These are phyloP conservation scores for Lutjanus erythropterus DNA, from an alignment of 2,113 vertebrate genomes.

Conservation along the genomic window DNA sequence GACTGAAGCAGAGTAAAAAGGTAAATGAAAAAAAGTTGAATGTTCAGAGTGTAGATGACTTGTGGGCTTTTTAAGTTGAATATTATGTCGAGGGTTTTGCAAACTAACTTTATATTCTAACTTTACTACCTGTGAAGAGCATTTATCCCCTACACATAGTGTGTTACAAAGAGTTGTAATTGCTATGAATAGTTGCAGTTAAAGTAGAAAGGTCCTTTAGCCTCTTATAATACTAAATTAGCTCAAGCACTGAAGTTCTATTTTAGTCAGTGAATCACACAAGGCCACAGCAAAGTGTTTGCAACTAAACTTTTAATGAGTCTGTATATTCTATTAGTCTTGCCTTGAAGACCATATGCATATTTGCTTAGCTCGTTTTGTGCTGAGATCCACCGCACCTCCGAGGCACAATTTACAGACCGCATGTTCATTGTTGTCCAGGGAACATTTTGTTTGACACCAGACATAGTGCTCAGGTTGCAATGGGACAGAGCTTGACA, in stretches of 20 bases:
- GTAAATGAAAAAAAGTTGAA: neutral
- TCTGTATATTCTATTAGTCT: conserved; percentile 27
- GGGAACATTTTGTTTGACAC: conserved; percentile 63
- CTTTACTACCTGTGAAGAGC: neutral
- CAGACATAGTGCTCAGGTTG: conserved; percentile 43
- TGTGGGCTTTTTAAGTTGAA: neutral
- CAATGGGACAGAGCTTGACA: conserved; percentile 49
- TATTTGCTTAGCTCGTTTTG: conserved; percentile 21
- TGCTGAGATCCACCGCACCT: conserved; percentile 32
- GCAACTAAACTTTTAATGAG: conserved; percentile 53
- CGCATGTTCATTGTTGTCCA: conserved; percentile 41
- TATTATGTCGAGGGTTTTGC: neutral
- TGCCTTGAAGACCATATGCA: conserved; percentile 20
- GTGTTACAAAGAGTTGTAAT: neutral
- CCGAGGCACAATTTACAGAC: conserved; percentile 34
- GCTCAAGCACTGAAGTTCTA: neutral
- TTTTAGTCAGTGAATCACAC: conserved; percentile 38
- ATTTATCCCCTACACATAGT: neutral
- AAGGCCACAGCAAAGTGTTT: conserved; percentile 22
- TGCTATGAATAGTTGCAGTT: conserved; percentile 4
- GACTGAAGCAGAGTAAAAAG: neutral
- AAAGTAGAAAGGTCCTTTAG: neutral
- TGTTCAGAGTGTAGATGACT: neutral
- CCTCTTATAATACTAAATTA: conserved; percentile 15
- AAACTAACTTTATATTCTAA: neutral